Evolutionary conservation across 2,888 invertebrate species (phyloP), one percentile per base, ranked within the genome.

Genomic region (Idaea straminata): DNA sequence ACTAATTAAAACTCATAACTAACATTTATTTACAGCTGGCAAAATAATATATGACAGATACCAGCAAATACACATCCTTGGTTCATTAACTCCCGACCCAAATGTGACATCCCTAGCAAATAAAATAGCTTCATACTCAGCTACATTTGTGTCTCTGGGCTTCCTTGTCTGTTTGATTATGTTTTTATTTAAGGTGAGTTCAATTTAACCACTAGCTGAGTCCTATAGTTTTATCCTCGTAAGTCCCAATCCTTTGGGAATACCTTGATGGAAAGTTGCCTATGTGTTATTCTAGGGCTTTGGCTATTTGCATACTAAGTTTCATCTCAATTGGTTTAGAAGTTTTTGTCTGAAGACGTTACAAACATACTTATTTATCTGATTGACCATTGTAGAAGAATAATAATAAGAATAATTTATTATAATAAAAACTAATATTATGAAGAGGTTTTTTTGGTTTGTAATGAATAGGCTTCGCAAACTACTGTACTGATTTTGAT

Each of bases 11-110:
- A 68, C 47, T 47, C 47, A 69, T 69, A 67, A 69, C 61, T 71
- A 67, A 61, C 5, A 35, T 78, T 84, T 84, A 83, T 86, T 87
- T 86, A 81, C 93, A 95, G 95, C 94, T 84, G 93, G 94, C 73
- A 89, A 93, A 81, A 94, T 94, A 73, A 89, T 95, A 72, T 95
- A 94, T 89, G 92, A 95, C 78, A 90, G 95, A 80, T 95, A 94
- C 88, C 94, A 94, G 83, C 94, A 95, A 81, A 91, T 95, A 70
- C 83, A 91, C 82, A 85, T 91, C 74, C 80, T 92, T 75, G 89
- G 92, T 74, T 89, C 92, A 84, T 83, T 92, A 90, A 91, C 91
- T 83, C 80, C 85, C 71, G 90, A 92, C 75, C 92, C 92, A 69
- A 89, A 89, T 85, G 92, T 92, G 83, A 88, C 87, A 67, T 88